Evolutionary conservation across 2,797 vertebrate genomes (phyloP).

Genomic region (Caiman crocodilus): DNA sequence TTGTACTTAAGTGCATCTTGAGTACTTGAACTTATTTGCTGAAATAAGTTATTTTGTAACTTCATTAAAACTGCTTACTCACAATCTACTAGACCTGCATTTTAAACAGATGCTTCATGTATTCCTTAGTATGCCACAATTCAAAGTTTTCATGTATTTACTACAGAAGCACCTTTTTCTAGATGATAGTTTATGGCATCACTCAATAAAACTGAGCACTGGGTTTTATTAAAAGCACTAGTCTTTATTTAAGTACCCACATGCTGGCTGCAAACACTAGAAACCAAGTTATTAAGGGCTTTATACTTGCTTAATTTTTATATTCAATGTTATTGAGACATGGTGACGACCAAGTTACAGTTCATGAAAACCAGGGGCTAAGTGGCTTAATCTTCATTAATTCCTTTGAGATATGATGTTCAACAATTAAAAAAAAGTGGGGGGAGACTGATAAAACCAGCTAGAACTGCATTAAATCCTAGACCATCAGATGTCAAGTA

Average conservation of each 20-base stretch:
- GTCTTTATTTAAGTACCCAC: background rate
- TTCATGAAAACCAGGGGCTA: background rate
- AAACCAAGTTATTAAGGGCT: background rate
- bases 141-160: background rate
- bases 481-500: background rate
- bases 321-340: background rate
- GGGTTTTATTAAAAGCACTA: background rate
- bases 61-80: too few relatives aligned
- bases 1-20: background rate
- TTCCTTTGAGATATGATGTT: background rate
- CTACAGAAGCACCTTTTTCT: background rate
- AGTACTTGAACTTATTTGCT: background rate
- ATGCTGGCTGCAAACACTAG: background rate
- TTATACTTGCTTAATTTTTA: too few relatives aligned
- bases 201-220: rapidly evolving
- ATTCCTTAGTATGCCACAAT: background rate
- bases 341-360: background rate
- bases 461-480: background rate
- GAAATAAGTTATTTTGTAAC: too few relatives aligned
- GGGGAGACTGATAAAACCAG: background rate
- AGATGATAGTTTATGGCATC: background rate
- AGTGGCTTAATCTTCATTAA: background rate
- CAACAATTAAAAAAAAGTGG: background rate
- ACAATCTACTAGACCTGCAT: too few relatives aligned
- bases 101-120: background rate